phyloP scores from a whole-genome alignment of 2,797 vertebrate species.

The Takifugu ocellatus region DNA sequence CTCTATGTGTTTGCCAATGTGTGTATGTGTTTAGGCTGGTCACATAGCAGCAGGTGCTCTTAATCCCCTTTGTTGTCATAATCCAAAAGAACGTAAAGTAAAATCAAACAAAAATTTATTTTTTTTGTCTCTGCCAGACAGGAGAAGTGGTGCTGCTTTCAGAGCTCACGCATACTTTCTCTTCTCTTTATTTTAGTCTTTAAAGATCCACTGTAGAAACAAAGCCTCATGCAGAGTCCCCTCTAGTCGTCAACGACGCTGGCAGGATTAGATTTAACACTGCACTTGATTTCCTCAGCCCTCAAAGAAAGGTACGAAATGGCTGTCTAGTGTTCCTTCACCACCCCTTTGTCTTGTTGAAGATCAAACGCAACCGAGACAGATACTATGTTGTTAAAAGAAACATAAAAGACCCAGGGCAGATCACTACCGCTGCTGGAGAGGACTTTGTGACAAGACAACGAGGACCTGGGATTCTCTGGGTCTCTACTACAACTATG shows the following conservation, averaged over 20 bases:
- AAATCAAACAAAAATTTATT: not conserved
- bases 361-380: slow-evolving; percentile 58
- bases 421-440: slow-evolving; percentile 31
- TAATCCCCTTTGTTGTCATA: too few relatives aligned
- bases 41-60: too few relatives aligned
- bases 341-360: slow-evolving; percentile 45
- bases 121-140: not conserved
- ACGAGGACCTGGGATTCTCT: slow-evolving; percentile 13
- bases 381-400: slow-evolving; percentile 49
- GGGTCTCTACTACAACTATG: not conserved
- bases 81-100: not conserved
- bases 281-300: slow-evolving; percentile 56
- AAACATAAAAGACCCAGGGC: slow-evolving; percentile 42
- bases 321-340: slow-evolving; percentile 42
- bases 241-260: slow-evolving; percentile 54
- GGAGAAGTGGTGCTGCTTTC: slow-evolving; percentile 22
- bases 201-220: slow-evolving; percentile 51
- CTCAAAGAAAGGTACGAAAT: slow-evolving; percentile 48
- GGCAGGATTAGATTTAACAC: slow-evolving; percentile 67
- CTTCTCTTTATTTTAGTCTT: slow-evolving; percentile 34
- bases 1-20: too few relatives aligned
- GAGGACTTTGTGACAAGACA: slow-evolving; percentile 10
- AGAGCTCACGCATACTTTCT: slow-evolving; percentile 33
- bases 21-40: too few relatives aligned
- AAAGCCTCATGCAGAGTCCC: slow-evolving; percentile 63